A percentile compares a stretch with the other conserved stretches of the same genome.
Conservation (phyloP, 1,140 invertebrate species). For the Venustaconcha ellipsiformis region DNA sequence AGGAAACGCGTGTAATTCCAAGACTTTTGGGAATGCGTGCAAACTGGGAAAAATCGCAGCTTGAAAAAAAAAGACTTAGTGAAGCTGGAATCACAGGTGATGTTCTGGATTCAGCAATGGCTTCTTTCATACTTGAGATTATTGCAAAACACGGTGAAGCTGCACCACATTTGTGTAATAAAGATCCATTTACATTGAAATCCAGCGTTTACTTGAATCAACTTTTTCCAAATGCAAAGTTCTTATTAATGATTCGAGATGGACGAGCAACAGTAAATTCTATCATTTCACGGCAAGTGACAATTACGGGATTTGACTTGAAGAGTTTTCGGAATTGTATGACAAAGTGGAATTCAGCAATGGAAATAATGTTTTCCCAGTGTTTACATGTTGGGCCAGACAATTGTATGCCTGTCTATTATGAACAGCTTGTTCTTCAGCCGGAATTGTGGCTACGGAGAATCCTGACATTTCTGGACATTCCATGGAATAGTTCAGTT, state of each 20-base stretch:
- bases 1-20: slow-evolving; percentile 97
- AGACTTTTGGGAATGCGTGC: slow-evolving; percentile 62
- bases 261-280: slow-evolving; percentile 98
- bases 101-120: slow-evolving; percentile 94
- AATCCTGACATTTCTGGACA: slow-evolving; percentile 90
- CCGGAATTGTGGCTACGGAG: slow-evolving; percentile 90
- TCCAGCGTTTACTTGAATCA: slow-evolving; percentile 83
- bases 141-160: slow-evolving; percentile 84
- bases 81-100: slow-evolving; percentile 95
- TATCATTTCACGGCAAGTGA: slow-evolving; percentile 97
- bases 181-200: slow-evolving; percentile 98
- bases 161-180: slow-evolving; percentile 93
- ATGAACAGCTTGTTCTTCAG: slow-evolving; percentile 97
- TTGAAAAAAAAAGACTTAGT: slow-evolving; percentile 77
- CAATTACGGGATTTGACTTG: slow-evolving; percentile 97
- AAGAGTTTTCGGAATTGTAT: slow-evolving; percentile 93
- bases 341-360: slow-evolving; percentile 96
- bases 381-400: slow-evolving; percentile 85
- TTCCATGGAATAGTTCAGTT: slow-evolving; percentile 96
- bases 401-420: slow-evolving; percentile 91
- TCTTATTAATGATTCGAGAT: slow-evolving; percentile 98
- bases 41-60: slow-evolving; percentile 58
- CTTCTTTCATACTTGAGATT: slow-evolving; percentile 93
- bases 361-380: slow-evolving; percentile 94
- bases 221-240: slow-evolving; percentile 85